Evolutionary conservation across 2,797 vertebrate genomes (phyloP), one percentile per base, ranked within the genome.

Genomic region (Darevskia nairensis): DNA sequence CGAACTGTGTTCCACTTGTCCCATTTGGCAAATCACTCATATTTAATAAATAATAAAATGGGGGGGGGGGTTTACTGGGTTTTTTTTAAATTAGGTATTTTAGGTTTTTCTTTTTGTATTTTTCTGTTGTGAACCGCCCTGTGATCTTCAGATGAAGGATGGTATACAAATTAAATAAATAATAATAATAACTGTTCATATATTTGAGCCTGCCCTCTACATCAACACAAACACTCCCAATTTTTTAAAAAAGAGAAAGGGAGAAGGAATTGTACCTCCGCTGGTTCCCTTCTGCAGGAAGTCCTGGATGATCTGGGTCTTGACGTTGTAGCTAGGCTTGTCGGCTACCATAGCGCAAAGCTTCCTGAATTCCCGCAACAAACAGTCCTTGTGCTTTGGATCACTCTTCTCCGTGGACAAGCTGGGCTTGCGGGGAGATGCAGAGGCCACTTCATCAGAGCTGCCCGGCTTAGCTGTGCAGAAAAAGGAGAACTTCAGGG

Each of bases 301-400:
- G 93, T 98, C 98, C 85, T 98, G 98, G 87, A 99, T 99, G 86
- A 99, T 98, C 97, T 99, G 98, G 0, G 99, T 99, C 96, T 99
- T 99, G 10, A 95, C 94, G 0, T 99, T 99, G 95, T 99, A 99
- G 96, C 99, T 98, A 15, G 98, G 97, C 92, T 98, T 97, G 19
- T 99, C 99, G 0, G 99, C 98, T 86, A 99, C 98, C 95, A 94
- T 97, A 74, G 97, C 98, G 0, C 99, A 99, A 29, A 99, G 96
- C 93, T 99, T 99, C 44, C 99, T 97, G 90, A 99, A 99, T 89
- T 99, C 98, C 0, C 99, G 96, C 50, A 99, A 93, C 90, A 99
- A 96, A 89, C 98, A 98, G 95, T 99, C 99, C 86, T 99, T 99
- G 96, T 99, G 99, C 89, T 96, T 96, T 0, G 96, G 97, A 87